A percentile compares a stretch with the other conserved stretches of the same genome.
phyloP scores from a whole-genome alignment of 2,888 invertebrate genomes.

The Lysandra coridon region DNA sequence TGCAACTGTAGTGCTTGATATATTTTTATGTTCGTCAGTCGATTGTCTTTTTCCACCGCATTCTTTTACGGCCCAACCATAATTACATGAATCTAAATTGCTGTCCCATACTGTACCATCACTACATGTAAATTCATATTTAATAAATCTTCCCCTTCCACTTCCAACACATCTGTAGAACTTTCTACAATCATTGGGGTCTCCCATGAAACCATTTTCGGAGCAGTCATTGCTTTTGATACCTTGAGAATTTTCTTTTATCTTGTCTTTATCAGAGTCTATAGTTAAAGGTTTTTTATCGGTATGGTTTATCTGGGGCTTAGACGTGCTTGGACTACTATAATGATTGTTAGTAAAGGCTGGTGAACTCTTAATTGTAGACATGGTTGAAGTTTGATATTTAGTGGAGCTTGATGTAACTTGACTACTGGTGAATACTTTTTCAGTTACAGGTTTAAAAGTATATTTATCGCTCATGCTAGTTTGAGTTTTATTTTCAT shows the following conservation, averaged over 20 bases:
- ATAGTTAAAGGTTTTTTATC: not conserved
- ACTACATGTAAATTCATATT: conserved; percentile 80
- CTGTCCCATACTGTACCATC: conserved; percentile 82
- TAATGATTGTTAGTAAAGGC: not conserved
- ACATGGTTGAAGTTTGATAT: not conserved
- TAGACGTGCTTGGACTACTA: not conserved
- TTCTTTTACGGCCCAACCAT: conserved; percentile 72
- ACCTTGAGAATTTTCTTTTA: conserved; percentile 46
- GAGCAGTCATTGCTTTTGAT: conserved; percentile 45
- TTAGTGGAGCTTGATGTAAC: not conserved
- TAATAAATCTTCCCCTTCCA: conserved; percentile 64
- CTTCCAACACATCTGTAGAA: conserved; percentile 84
- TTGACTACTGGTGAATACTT: not conserved
- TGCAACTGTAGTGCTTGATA: not conserved
- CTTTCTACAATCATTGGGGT: conserved; percentile 79
- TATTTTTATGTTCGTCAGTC: not conserved
- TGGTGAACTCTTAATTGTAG: not conserved
- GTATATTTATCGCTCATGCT: not conserved
- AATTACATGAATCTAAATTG: conserved; percentile 78
- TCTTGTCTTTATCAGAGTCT: not conserved
- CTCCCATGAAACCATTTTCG: conserved; percentile 82
- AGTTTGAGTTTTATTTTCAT: conserved; percentile 17
- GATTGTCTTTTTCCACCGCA: conserved; percentile 44
- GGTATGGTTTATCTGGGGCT: not conserved
- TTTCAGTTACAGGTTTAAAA: not conserved